Conservation (phyloP, 2,113 vertebrate species). For the human region GRCh38 chr11:36913001-36913500, state of each 20-base stretch:
- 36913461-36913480: background rate
- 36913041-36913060: background rate
- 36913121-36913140: background rate
- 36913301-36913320: background rate
- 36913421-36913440: background rate
- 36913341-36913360: background rate
- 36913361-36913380: background rate
- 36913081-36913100: background rate
- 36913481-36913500: background rate
- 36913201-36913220: background rate
- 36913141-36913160: background rate
- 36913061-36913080: background rate
- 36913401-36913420: background rate
- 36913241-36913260: background rate
- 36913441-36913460: background rate
- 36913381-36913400: background rate
- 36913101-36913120: background rate
- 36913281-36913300: background rate
- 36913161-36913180: background rate
- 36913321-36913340: background rate
- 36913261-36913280: background rate
- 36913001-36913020: background rate
- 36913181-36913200: background rate
- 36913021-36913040: background rate
- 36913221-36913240: background rate